These are phyloP conservation scores for Zophobas morio DNA, from an alignment of 1,140 invertebrate species.

Conservation along the genomic window DNA sequence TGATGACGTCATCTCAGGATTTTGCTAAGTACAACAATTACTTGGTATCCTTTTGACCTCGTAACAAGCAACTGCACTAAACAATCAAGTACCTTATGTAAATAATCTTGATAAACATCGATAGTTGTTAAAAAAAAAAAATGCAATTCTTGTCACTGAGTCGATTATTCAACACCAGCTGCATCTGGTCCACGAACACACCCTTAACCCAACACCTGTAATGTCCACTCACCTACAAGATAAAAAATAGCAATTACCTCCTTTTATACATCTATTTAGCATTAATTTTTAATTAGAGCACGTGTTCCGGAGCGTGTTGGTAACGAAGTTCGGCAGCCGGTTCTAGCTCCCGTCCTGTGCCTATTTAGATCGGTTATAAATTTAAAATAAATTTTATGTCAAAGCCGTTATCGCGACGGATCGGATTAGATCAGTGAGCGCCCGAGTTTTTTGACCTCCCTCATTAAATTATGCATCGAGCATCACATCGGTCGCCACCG, in stretches of 20 bases:
- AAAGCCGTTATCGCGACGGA: constrained; percentile 32
- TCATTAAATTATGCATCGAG: constrained; percentile 5
- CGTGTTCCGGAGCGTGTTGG: constrained; percentile 32
- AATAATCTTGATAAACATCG: too few relatives aligned
- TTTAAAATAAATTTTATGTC: constrained; percentile 42
- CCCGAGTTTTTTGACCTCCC: constrained; percentile 28
- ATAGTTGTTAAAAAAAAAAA: too few relatives aligned
- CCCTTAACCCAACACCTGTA: constrained; percentile 5
- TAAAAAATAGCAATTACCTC: constrained; percentile 17
- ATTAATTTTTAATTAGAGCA: constrained; percentile 42
- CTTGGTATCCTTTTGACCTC: too few relatives aligned
- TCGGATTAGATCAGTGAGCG: constrained; percentile 26
- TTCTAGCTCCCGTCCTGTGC: constrained; percentile 29
- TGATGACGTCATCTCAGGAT: too few relatives aligned
- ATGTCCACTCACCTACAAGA: constrained; percentile 4
- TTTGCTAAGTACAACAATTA: too few relatives aligned
- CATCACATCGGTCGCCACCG: not conserved
- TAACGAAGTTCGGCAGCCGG: constrained; percentile 32
- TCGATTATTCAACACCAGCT: not conserved
- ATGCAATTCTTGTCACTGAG: too few relatives aligned
- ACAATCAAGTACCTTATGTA: too few relatives aligned
- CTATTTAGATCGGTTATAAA: constrained; percentile 27
- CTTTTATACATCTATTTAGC: constrained; percentile 13
- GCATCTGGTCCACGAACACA: not conserved
- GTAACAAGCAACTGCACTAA: too few relatives aligned